These are phyloP conservation scores for Callimorpha dominula DNA, from an alignment of 2,888 invertebrate genomes.

Conservation along the genomic window DNA sequence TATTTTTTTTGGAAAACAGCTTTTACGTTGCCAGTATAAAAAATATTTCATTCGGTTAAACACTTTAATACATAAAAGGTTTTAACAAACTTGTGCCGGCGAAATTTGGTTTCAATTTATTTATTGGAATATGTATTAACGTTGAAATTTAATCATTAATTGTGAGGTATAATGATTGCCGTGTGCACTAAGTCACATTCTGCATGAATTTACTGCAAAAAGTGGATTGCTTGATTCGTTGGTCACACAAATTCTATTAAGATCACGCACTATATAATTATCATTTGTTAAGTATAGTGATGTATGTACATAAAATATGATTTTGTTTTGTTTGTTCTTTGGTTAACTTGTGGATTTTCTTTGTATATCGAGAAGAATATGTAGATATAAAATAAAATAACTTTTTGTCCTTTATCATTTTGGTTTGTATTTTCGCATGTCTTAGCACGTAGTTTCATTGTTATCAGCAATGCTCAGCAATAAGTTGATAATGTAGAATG, in stretches of 20 bases:
- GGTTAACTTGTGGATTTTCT: constrained; percentile 44
- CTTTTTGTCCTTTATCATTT: constrained; percentile 49
- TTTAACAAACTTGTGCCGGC: neutral
- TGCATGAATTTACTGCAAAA: constrained; percentile 38
- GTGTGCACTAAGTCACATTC: constrained; percentile 1
- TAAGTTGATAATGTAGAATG: neutral
- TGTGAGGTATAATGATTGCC: neutral
- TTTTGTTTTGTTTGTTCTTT: constrained; percentile 49
- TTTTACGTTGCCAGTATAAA: neutral
- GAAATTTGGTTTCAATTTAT: too few species aligned
- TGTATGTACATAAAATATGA: constrained; percentile 36
- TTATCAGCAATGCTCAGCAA: constrained; percentile 21
- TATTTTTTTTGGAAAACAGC: neutral
- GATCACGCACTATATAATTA: constrained; percentile 35
- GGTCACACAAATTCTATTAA: constrained; percentile 22
- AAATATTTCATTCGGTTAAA: neutral
- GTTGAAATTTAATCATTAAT: neutral
- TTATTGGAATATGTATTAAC: neutral
- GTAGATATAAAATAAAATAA: constrained; percentile 50
- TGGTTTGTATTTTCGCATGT: constrained; percentile 48
- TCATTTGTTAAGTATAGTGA: constrained; percentile 21
- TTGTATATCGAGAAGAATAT: constrained; percentile 52
- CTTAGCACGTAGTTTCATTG: constrained; percentile 27
- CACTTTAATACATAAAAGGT: neutral
- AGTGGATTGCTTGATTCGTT: constrained; percentile 24